Evolutionary conservation across 2,113 vertebrate species (phyloP).

Genomic region (Alligator mississippiensis): DNA sequence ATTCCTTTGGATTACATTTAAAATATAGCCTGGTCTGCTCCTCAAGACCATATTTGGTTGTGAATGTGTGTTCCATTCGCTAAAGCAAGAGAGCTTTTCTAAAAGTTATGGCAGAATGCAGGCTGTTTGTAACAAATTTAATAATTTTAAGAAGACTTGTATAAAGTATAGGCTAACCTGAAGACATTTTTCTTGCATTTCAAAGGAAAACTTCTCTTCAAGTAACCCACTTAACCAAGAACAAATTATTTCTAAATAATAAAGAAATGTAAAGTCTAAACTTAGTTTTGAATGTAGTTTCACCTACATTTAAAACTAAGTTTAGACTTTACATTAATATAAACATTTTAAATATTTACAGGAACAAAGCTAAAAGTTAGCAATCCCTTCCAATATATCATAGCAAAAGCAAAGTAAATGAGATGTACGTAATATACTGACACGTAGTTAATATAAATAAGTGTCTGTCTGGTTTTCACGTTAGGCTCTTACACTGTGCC

Average conservation of each 20-base stretch:
- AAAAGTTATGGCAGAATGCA: not conserved
- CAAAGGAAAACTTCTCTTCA: rapidly evolving
- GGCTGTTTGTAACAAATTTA: not conserved
- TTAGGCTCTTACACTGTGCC: rapidly evolving
- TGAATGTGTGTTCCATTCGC: not conserved
- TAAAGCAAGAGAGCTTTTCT: not conserved
- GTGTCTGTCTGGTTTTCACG: not conserved
- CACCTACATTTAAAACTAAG: no score
- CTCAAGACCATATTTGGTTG: not conserved
- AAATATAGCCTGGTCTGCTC: not conserved
- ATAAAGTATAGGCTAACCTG: not conserved
- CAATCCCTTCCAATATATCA: not conserved
- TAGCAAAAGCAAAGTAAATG: not conserved
- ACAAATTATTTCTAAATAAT: not conserved
- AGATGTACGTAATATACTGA: not conserved
- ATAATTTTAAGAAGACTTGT: not conserved
- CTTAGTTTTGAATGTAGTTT: not conserved
- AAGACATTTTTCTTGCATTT: not conserved
- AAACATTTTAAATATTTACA: not conserved
- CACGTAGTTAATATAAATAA: rapidly evolving
- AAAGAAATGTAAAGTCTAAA: not conserved
- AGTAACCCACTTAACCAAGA: not conserved
- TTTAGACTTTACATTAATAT: no score
- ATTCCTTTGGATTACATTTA: not conserved
- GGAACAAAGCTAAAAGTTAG: not conserved